Percentiles rank a stretch among this genome's conserved stretches.
These are phyloP conservation scores for Nudaria mundana DNA, from an alignment of 2,888 invertebrate species.

Conservation along the genomic window DNA sequence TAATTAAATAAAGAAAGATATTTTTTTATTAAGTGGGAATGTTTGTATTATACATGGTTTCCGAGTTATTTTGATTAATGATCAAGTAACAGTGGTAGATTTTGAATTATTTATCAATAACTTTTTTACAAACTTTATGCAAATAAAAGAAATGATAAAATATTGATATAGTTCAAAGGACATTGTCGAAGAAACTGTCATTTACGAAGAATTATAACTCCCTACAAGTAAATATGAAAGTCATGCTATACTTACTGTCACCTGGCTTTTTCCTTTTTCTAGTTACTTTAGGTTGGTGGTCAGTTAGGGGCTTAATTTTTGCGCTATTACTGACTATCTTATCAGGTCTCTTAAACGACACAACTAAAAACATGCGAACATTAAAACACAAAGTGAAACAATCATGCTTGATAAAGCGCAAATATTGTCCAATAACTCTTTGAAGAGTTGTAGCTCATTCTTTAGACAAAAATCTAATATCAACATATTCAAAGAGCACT, in stretches of 20 bases:
- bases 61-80: too few species aligned
- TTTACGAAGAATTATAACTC: too few species aligned
- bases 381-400: constrained; percentile 33
- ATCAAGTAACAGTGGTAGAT: too few species aligned
- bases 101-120: too few species aligned
- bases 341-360: constrained; percentile 91
- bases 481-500: constrained; percentile 1
- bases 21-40: not conserved
- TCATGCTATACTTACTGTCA: constrained; percentile 66
- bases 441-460: too few species aligned
- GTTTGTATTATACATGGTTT: too few species aligned
- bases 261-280: constrained; percentile 90
- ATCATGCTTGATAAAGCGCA: constrained; percentile 15
- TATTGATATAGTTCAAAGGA: too few species aligned
- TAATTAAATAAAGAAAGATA: not conserved
- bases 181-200: too few species aligned
- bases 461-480: too few species aligned
- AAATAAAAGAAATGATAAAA: too few species aligned
- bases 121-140: too few species aligned
- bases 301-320: constrained; percentile 50
- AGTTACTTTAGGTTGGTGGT: constrained; percentile 57
- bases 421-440: constrained; percentile 1
- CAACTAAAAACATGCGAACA: constrained; percentile 82
- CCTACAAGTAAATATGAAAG: too few species aligned
- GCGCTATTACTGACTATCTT: constrained; percentile 53